Evolutionary conservation across 2,888 invertebrate species (phyloP).

Genomic region (Holacanthella duospinosa): DNA sequence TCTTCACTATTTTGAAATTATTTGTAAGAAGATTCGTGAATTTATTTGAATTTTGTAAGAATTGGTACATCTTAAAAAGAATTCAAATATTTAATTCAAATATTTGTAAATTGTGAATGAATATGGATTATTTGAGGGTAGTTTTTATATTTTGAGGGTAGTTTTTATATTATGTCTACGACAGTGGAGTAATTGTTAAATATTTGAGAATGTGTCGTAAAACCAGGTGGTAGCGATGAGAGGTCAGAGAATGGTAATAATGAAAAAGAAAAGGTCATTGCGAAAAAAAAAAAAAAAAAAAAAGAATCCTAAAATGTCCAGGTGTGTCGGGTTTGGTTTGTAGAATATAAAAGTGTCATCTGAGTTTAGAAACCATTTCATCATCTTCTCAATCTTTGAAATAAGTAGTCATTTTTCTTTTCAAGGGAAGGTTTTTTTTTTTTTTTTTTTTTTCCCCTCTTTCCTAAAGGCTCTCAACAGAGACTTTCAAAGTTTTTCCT

Average conservation of each 20-base stretch:
- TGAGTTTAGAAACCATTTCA: neutral
- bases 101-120: neutral
- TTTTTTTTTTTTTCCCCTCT: neutral
- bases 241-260: neutral
- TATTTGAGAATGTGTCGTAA: neutral
- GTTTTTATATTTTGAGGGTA: neutral
- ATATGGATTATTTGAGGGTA: neutral
- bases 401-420: neutral
- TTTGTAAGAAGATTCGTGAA: too few species aligned
- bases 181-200: neutral
- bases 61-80: neutral
- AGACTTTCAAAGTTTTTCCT: too few species aligned
- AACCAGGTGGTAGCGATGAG: neutral
- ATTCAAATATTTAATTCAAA: neutral
- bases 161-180: too few species aligned
- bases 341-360: neutral
- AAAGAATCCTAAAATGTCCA: neutral
- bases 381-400: neutral
- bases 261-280: neutral
- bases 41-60: too few species aligned
- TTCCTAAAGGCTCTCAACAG: neutral
- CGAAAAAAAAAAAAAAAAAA: too few species aligned
- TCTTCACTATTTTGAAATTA: too few species aligned
- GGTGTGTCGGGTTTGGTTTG: neutral
- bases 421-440: too few species aligned